Evolutionary conservation across 2,113 vertebrate genomes (phyloP).

Genomic region (Dicaeum eximium): DNA sequence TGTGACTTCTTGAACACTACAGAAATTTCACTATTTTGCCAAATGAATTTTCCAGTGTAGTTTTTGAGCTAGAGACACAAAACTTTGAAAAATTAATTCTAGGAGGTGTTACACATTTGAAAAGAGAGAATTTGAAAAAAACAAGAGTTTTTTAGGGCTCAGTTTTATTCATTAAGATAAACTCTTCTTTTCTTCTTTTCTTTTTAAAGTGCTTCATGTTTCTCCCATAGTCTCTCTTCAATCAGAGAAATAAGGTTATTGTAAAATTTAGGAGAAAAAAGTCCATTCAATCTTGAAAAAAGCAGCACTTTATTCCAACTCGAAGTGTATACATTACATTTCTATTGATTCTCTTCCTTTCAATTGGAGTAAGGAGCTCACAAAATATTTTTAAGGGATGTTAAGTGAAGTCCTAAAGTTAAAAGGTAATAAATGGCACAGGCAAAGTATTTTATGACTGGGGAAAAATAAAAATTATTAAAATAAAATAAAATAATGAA

Average conservation of each 20-base stretch:
- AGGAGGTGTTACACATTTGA: neutral
- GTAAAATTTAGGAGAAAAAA: neutral
- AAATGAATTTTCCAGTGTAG: neutral
- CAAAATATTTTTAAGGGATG: neutral
- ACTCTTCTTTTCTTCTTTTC: neutral
- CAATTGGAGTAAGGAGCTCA: neutral
- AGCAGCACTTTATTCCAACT: neutral
- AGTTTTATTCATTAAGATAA: neutral
- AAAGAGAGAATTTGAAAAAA: neutral
- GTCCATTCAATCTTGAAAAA: neutral
- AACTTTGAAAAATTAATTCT: neutral
- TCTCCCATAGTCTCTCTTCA: neutral
- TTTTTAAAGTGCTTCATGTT: neutral
- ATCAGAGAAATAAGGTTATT: neutral
- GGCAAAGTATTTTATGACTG: neutral
- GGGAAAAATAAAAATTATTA: neutral
- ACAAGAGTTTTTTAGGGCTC: neutral
- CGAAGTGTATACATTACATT: neutral
- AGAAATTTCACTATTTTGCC: neutral
- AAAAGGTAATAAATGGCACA: neutral
- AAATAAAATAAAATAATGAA: neutral
- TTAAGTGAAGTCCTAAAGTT: neutral
- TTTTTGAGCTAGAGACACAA: neutral
- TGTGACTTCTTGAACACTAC: neutral
- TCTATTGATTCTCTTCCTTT: neutral